phyloP scores from a whole-genome alignment of 2,888 invertebrate genomes.

The Diloba caeruleocephala region DNA sequence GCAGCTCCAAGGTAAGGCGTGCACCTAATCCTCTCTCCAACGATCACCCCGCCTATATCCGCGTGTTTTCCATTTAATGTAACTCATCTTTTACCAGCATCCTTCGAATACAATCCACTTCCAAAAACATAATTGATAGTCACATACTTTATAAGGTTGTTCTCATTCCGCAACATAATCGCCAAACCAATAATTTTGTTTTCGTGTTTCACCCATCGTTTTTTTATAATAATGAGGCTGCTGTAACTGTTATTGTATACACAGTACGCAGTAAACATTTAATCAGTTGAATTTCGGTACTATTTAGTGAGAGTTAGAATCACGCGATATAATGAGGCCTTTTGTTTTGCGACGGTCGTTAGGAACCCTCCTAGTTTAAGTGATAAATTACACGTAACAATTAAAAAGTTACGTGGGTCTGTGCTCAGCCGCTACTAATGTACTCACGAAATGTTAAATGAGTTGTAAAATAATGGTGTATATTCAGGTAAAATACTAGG shows the following conservation, averaged over 20 bases:
- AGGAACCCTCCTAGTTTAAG: constrained; percentile 65
- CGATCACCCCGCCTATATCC: no score
- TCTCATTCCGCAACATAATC: no score
- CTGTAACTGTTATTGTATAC: constrained; percentile 61
- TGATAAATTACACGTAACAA: constrained; percentile 72
- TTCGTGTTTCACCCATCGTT: constrained; percentile 50
- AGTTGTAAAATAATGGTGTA: constrained; percentile 36
- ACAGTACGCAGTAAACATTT: constrained; percentile 74
- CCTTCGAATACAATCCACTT: no score
- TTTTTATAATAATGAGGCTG: constrained; percentile 47
- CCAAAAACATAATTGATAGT: no score
- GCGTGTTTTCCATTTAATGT: no score
- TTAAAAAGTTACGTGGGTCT: constrained; percentile 59
- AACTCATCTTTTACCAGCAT: no score
- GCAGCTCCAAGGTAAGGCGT: no score
- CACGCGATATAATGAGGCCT: constrained; percentile 75
- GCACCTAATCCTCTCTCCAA: no score
- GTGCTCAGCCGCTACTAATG: constrained; percentile 41
- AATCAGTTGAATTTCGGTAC: constrained; percentile 76
- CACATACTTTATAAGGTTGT: no score
- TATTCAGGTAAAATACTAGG: constrained; percentile 20
- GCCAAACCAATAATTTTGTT: no score
- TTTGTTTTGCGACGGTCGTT: constrained; percentile 64
- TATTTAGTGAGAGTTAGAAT: constrained; percentile 70
- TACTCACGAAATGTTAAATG: constrained; percentile 46